These are phyloP conservation scores for Umimayanthus chanpuru DNA, from an alignment of 92 coral and sea anemone genomes.

Conservation along the genomic window DNA sequence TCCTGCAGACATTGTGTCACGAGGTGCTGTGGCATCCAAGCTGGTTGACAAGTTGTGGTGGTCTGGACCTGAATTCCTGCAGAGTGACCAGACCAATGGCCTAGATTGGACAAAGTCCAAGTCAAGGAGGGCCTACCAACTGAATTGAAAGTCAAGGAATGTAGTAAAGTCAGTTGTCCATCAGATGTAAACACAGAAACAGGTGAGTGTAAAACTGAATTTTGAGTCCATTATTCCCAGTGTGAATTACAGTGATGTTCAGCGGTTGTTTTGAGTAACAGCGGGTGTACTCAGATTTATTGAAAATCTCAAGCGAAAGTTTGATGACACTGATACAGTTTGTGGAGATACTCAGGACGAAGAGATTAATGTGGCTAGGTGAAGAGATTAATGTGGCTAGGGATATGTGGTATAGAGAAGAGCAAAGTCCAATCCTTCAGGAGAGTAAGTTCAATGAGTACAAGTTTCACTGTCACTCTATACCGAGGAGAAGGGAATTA, in stretches of 20 bases:
- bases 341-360: slow-evolving; percentile 40
- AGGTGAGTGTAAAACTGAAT: neutral
- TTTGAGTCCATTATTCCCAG: slow-evolving; percentile 40
- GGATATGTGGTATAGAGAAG: slow-evolving; percentile 49
- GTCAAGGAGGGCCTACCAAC: slow-evolving; percentile 34
- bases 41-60: slow-evolving; percentile 53
- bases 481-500: slow-evolving; percentile 42
- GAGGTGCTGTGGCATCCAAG: slow-evolving; percentile 54
- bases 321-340: neutral
- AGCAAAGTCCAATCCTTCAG: slow-evolving; percentile 35
- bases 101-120: slow-evolving; percentile 37
- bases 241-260: slow-evolving; percentile 48
- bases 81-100: slow-evolving; percentile 35
- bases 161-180: neutral
- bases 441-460: slow-evolving; percentile 51
- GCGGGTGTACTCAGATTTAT: slow-evolving; percentile 54
- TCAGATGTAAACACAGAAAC: slow-evolving; percentile 17
- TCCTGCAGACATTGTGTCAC: slow-evolving; percentile 67
- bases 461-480: slow-evolving; percentile 43
- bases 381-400: slow-evolving; percentile 36
- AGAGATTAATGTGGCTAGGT: slow-evolving; percentile 29
- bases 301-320: slow-evolving; percentile 44
- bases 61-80: slow-evolving; percentile 61
- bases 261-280: slow-evolving; percentile 54
- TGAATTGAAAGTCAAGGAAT: slow-evolving; percentile 7